Conservation (phyloP, 2,888 invertebrate species). For the Calliscelio sp. region DNA sequence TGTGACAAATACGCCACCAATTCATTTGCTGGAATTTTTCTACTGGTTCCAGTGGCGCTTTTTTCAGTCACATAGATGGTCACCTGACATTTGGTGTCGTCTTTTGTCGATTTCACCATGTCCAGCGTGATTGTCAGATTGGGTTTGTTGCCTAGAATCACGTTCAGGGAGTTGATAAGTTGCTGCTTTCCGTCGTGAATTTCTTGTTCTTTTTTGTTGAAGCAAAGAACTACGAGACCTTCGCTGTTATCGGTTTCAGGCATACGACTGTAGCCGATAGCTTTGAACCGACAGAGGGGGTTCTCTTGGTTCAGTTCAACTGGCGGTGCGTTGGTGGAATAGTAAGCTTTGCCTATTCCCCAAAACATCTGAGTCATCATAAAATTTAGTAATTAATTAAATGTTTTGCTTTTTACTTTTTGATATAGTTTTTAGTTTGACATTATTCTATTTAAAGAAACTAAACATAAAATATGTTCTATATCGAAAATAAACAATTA, state of each 20-base stretch:
- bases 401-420: too few relatives aligned
- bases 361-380: conserved; percentile 90
- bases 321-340: conserved; percentile 91
- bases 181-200: conserved; percentile 87
- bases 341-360: conserved; percentile 95
- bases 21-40: conserved; percentile 91
- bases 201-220: conserved; percentile 93
- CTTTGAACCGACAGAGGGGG: conserved; percentile 97
- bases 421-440: too few relatives aligned
- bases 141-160: conserved; percentile 93
- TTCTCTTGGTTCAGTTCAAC: conserved; percentile 95
- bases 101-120: conserved; percentile 91
- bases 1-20: conserved; percentile 90
- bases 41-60: conserved; percentile 88
- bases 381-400: neutral
- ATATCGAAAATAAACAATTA: too few relatives aligned
- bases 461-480: neutral
- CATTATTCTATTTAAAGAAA: too few relatives aligned
- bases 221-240: conserved; percentile 94
- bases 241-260: conserved; percentile 96
- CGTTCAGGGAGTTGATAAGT: conserved; percentile 89
- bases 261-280: conserved; percentile 96
- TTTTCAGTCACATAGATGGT: conserved; percentile 92
- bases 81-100: conserved; percentile 92
- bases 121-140: conserved; percentile 93